Evolutionary conservation across 2,888 invertebrate species (phyloP).

Genomic region (Heteromurus nitidus): DNA sequence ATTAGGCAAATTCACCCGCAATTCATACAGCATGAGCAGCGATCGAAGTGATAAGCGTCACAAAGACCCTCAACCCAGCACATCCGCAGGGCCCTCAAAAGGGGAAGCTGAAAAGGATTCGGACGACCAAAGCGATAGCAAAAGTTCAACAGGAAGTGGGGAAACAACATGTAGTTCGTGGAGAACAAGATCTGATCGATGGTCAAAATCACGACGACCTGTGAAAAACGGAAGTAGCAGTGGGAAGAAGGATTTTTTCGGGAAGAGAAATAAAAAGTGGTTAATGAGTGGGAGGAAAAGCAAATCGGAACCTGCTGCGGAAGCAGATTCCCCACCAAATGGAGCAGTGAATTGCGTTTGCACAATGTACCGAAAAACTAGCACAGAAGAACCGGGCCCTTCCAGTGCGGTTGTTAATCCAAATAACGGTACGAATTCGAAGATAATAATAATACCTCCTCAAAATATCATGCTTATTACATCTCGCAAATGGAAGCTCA

Average conservation of each 20-base stretch:
- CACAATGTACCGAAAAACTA: constrained; percentile 82
- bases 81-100: constrained; percentile 33
- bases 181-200: constrained; percentile 69
- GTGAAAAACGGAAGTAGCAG: constrained; percentile 60
- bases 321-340: constrained; percentile 68
- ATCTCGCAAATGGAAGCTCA: too few relatives aligned
- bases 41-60: constrained; percentile 63
- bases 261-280: constrained; percentile 71
- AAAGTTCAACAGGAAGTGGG: constrained; percentile 70
- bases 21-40: constrained; percentile 72
- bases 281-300: constrained; percentile 67
- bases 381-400: constrained; percentile 73
- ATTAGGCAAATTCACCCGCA: constrained; percentile 68
- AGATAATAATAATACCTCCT: too few relatives aligned
- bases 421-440: constrained; percentile 24
- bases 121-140: constrained; percentile 68
- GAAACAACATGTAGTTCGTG: constrained; percentile 69
- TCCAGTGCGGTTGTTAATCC: constrained; percentile 22
- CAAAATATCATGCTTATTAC: too few relatives aligned
- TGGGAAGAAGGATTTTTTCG: constrained; percentile 72
- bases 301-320: constrained; percentile 64
- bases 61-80: constrained; percentile 51
- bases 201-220: constrained; percentile 67
- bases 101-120: constrained; percentile 57
- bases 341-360: constrained; percentile 79